Conservation (phyloP, 2,888 invertebrate genomes). For the Neoitamus cyanurus region DNA sequence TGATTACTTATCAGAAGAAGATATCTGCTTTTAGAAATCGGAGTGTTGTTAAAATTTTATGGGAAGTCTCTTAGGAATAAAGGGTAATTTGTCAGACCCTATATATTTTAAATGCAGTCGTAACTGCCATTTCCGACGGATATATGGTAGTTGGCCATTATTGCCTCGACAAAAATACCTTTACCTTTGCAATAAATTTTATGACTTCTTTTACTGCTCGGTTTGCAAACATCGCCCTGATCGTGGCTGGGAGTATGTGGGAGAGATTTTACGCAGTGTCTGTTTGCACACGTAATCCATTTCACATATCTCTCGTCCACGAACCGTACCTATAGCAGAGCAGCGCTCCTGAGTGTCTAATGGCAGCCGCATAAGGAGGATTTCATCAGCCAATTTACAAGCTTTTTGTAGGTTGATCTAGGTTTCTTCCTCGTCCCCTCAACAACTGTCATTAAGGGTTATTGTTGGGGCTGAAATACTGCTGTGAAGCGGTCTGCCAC, state of each 20-base stretch:
- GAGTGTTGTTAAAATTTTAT: not conserved
- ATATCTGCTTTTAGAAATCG: not conserved
- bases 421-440: not conserved
- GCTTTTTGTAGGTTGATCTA: constrained; percentile 7
- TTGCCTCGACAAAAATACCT: not conserved
- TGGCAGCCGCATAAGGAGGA: constrained; percentile 1
- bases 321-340: too few relatives aligned
- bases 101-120: not conserved
- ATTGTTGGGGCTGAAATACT: constrained; percentile 15
- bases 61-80: not conserved
- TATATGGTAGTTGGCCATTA: not conserved
- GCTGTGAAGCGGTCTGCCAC: not conserved
- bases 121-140: not conserved
- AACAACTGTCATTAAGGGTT: constrained; percentile 30
- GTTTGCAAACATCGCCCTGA: not conserved
- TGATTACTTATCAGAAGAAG: not conserved
- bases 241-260: not conserved
- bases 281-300: not conserved
- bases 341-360: not conserved
- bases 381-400: constrained; percentile 39
- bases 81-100: not conserved
- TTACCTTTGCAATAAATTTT: not conserved
- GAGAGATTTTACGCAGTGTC: not conserved
- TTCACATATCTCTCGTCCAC: not conserved
- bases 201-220: not conserved